Conservation (phyloP, 2,797 vertebrate species). For the Octomys mimax region DNA sequence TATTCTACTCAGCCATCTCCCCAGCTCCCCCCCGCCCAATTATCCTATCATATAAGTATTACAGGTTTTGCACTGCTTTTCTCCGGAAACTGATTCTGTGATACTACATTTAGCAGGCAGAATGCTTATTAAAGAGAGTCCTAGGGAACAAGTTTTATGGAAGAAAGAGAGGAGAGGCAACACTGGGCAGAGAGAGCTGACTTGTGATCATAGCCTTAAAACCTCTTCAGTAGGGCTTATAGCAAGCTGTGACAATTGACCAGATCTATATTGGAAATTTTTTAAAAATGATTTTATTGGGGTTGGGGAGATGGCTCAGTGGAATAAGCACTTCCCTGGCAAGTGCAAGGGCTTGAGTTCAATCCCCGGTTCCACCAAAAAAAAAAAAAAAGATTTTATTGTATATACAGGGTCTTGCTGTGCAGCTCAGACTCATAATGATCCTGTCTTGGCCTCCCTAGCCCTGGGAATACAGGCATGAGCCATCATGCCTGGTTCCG, state of each 20-base stretch:
- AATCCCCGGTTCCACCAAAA: too few relatives aligned
- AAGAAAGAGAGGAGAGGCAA: background rate
- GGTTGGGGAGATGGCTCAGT: too few relatives aligned
- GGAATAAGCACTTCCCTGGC: too few relatives aligned
- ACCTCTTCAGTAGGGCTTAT: background rate
- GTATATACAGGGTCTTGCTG: too few relatives aligned
- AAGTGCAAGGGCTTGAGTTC: too few relatives aligned
- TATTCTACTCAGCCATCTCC: too few relatives aligned
- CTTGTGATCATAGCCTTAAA: background rate
- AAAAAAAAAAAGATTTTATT: too few relatives aligned
- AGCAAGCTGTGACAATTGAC: background rate
- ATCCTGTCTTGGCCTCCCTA: too few relatives aligned
- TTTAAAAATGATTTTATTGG: too few relatives aligned
- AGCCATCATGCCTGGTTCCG: too few relatives aligned
- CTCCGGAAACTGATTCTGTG: background rate
- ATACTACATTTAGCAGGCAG: background rate
- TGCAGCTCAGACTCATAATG: too few relatives aligned
- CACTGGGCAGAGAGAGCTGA: background rate
- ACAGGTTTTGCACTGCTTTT: background rate
- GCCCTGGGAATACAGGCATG: too few relatives aligned
- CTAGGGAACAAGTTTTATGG: background rate
- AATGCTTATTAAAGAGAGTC: background rate
- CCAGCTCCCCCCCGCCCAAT: background rate
- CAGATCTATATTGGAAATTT: background rate
- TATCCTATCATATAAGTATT: background rate